Percentiles rank a stretch among this genome's conserved stretches.
These are phyloP conservation scores for Stenoptilia bipunctidactyla DNA, from an alignment of 2,888 invertebrate genomes.

Conservation along the genomic window DNA sequence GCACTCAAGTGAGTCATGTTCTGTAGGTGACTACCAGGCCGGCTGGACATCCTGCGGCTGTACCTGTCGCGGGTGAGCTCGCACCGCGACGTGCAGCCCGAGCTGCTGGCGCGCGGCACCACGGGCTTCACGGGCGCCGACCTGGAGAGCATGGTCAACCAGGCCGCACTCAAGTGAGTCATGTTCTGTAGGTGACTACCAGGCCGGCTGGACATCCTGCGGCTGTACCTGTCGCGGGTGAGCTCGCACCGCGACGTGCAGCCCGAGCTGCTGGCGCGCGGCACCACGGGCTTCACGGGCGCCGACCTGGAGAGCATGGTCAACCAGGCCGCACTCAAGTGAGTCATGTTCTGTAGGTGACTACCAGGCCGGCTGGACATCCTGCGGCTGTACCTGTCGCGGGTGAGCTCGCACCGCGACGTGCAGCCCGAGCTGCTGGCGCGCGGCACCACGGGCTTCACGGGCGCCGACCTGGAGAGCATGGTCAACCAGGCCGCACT, in stretches of 20 bases:
- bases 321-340: not conserved
- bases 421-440: too few relatives aligned
- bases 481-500: not conserved
- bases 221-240: too few relatives aligned
- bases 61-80: too few relatives aligned
- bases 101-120: too few relatives aligned
- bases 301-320: not conserved
- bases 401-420: too few relatives aligned
- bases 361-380: too few relatives aligned
- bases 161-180: not conserved
- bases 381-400: too few relatives aligned
- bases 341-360: not conserved
- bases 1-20: not conserved
- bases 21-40: not conserved
- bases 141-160: not conserved
- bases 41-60: too few relatives aligned
- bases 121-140: not conserved
- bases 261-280: too few relatives aligned
- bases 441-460: not conserved
- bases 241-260: too few relatives aligned
- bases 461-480: not conserved
- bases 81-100: too few relatives aligned
- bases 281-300: not conserved
- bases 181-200: not conserved
- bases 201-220: too few relatives aligned